phyloP scores from a whole-genome alignment of 2,113 vertebrate genomes.

The Oryzias woworae region DNA sequence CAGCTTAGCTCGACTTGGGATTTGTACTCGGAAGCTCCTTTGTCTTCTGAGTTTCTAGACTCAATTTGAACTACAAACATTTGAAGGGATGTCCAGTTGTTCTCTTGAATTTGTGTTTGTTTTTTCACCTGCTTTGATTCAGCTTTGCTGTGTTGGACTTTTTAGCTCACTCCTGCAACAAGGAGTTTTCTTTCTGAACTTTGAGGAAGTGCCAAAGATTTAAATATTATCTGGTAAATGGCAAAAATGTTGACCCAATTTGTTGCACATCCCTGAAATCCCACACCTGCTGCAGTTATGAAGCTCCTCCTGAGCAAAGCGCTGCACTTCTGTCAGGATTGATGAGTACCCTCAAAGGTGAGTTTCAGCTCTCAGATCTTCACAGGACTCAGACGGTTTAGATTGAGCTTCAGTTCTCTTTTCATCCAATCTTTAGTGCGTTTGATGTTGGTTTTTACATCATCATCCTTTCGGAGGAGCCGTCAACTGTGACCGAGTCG shows the following conservation, averaged over 20 bases:
- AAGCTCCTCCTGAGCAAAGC: not conserved
- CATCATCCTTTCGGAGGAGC: not conserved
- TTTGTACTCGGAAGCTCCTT: no score
- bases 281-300: not conserved
- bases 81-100: no score
- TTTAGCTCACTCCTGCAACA: no score
- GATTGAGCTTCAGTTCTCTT: constrained; percentile 1
- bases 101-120: no score
- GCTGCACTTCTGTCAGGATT: not conserved
- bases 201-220: no score
- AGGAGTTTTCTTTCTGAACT: no score
- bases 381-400: not conserved
- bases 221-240: no score
- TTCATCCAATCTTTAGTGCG: not conserved
- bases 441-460: not conserved
- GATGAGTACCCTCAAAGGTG: not conserved
- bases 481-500: not conserved
- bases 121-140: no score
- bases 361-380: constrained; percentile 3
- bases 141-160: no score
- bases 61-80: no score
- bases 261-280: not conserved
- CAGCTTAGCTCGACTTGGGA: no score
- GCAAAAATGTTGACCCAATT: not conserved
- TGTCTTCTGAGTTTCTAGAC: no score